Conservation (phyloP, 2,888 invertebrate genomes). For the Pyrrhosoma nymphula region DNA sequence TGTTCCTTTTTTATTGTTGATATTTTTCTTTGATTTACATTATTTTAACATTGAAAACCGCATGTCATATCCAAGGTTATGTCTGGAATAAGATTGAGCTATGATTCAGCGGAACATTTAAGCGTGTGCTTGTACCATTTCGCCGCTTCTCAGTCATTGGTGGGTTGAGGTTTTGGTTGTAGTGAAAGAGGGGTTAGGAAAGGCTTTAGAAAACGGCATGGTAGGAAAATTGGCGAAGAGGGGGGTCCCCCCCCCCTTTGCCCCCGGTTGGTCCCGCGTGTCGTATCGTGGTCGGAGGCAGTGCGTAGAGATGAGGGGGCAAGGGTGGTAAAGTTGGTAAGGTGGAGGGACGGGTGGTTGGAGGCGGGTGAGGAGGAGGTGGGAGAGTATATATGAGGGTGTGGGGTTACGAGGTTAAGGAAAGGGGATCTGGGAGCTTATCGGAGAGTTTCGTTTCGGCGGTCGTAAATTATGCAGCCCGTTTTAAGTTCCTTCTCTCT, state of each 20-base stretch:
- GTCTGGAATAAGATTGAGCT: neutral
- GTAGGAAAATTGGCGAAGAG: neutral
- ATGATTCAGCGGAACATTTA: neutral
- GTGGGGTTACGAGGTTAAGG: conserved; percentile 3
- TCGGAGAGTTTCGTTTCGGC: conserved; percentile 22
- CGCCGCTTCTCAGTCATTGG: neutral
- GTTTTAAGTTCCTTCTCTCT: conserved; percentile 21
- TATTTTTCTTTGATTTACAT: too few species aligned
- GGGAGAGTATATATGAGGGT: neutral
- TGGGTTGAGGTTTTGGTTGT: neutral
- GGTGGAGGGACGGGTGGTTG: neutral
- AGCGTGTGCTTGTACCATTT: neutral
- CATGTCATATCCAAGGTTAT: too few species aligned
- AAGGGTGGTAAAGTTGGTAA: too few species aligned
- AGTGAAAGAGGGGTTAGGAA: neutral
- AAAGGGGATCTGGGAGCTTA: conserved; percentile 15
- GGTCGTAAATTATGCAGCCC: conserved; percentile 31
- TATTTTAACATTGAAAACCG: too few species aligned
- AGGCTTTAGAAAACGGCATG: neutral
- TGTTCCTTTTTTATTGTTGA: too few species aligned
- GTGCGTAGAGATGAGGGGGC: neutral
- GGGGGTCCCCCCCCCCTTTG: neutral
- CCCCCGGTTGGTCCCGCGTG: neutral
- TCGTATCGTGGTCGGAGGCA: neutral
- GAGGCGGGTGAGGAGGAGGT: neutral